Evolutionary conservation across 1,140 invertebrate genomes (phyloP).

Genomic region (Drosophila mayri): DNA sequence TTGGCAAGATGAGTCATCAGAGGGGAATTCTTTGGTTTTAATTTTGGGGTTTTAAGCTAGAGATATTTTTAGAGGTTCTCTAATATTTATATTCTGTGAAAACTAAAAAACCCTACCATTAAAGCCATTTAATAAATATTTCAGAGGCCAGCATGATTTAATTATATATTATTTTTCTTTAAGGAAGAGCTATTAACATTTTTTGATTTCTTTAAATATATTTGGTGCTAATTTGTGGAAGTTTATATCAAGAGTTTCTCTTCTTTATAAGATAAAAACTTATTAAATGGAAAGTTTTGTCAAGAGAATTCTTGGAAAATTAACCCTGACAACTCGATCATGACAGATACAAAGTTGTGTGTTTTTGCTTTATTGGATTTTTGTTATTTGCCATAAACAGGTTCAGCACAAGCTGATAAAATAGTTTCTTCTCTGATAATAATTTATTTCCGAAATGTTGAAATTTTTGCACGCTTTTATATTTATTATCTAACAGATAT

Average conservation of each 20-base stretch:
- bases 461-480: slow-evolving; percentile 7
- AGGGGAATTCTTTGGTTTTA: not conserved
- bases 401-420: slow-evolving; percentile 3
- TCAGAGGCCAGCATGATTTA: not conserved
- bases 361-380: slow-evolving; percentile 9
- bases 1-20: slow-evolving; percentile 4
- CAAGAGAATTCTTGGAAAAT: slow-evolving; percentile 4
- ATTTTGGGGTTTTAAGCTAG: not conserved
- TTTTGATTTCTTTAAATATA: not conserved
- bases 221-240: too few relatives aligned
- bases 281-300: slow-evolving; percentile 15
- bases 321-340: slow-evolving; percentile 3
- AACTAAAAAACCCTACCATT: not conserved
- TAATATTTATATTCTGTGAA: not conserved
- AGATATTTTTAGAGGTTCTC: not conserved
- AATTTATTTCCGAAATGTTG: not conserved
- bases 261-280: not conserved
- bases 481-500: slow-evolving; percentile 16
- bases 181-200: not conserved
- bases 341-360: slow-evolving; percentile 10
- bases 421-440: not conserved
- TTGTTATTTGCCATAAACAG: slow-evolving; percentile 2
- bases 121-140: not conserved
- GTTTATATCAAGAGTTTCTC: not conserved
- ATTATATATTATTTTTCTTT: not conserved